Base-by-base conservation (phyloP, 2,888 invertebrate species). In the Tigriopus californicus region DNA sequence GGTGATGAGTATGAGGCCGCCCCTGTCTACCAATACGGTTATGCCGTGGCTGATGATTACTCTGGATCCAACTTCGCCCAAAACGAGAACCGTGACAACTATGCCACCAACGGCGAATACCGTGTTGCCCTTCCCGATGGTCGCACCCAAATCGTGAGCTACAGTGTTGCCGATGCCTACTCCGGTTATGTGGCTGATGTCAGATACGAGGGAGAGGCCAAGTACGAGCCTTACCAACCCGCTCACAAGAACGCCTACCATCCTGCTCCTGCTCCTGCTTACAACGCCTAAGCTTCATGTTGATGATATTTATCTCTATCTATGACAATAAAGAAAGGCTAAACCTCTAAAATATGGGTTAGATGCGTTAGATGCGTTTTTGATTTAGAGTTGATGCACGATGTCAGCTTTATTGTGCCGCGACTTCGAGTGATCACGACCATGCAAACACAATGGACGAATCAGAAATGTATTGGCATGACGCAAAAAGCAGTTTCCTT, bases 21-120 rank as follows among this genome's bases (percentile, higher is more conserved):
- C 4, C 25, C 52, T n/a, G 52, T 52, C 52, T 52, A 52, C 52
- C 52, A 52, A 52, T 52, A 52, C 52, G 52, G 52, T 25, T 52
- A 52, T 13, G 52, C 52, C 24, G 52, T 52, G 15, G 52, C 52
- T 20, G 52, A 52, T 52, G 52, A 52, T 22, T 52, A 52, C 24
- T 24, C 52, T 25, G 33, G 33, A 25, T 25, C 52, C 22, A 52
- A 52, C 20, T 52, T 52, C 13, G 52, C 52, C 24, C 20, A 5
- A 4, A 52, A 52, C 52, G 52, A 52, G 22, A 52, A 52, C 52
- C 18, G 52, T 11, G 52, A 52, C 52, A 33, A 33, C 22, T 52
- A 52, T 22, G 18, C 52, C 52, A 52, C 52, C 52, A 24, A 20
- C 52, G 52, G 52, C 24, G 52, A 52, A 20, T 52, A 52, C 52